Evolutionary conservation across 2,888 invertebrate species (phyloP), one percentile per base, ranked within the genome.

Genomic region (Podabrus alpinus): DNA sequence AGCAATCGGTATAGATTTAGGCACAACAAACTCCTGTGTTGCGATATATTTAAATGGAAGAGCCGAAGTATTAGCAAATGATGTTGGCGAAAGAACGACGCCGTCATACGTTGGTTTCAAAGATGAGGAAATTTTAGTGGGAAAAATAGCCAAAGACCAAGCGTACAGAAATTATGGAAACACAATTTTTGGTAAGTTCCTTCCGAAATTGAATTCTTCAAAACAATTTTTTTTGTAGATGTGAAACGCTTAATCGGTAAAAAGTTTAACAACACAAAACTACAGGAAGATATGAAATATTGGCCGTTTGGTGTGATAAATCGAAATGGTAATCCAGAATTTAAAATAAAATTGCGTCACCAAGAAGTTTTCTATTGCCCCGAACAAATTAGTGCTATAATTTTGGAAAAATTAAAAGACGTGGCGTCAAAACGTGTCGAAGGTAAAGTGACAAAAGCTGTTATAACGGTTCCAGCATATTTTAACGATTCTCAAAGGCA

Each of bases 71-170:
- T 98, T 99, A 82, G 97, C 98, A 82, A 98, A 98, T 85, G 98
- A 98, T 88, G 98, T 98, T 89, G 98, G 98, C 88, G 98, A 98
- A 89, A 94, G 98, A 85, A 98, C 98, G 87, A 98, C 98, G 4
- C 98, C 98, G 11, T 97, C 97, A 0, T 98, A 98, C 86, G 98
- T 98, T 70, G 98, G 98, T 3, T 98, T 98, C 88, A 98, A 97
- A 0, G 98, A 98, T 81, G 97, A 96, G 19, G 98, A 98, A 88
- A 94, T 98, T 86, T 91, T 98, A 68, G 98, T 99, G 79, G 98
- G 99, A 84, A 99, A 99, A 88, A 97, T 98, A 21, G 99, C 99
- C 79, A 99, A 99, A 89, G 99, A 99, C 89, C 99, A 99, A 89
- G 90, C 99, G 85, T 98, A 99, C 67, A 96, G 97, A 77, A 99